phyloP scores from a whole-genome alignment of 2,113 vertebrate species.

The Vicugna pacos region DNA sequence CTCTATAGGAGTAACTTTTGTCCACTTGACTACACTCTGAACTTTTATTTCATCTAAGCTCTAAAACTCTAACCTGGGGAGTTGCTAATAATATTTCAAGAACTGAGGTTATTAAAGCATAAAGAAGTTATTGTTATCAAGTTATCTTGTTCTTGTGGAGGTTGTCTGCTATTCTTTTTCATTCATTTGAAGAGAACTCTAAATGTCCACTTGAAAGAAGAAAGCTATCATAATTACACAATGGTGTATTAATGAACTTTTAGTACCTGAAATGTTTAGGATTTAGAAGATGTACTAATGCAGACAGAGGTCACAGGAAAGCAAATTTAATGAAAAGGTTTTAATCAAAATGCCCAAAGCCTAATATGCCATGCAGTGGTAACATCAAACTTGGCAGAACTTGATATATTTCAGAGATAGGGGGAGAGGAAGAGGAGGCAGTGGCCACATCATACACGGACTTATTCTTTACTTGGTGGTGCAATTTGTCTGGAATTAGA shows the following conservation, averaged over 20 bases:
- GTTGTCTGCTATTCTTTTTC: background rate
- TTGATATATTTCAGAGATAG: constrained; percentile 78
- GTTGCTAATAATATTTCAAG: constrained; percentile 10
- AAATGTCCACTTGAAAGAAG: background rate
- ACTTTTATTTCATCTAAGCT: background rate
- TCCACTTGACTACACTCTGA: background rate
- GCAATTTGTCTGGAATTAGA: constrained; percentile 84
- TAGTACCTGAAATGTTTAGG: constrained; percentile 49
- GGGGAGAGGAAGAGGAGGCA: constrained; percentile 49
- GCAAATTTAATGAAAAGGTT: constrained; percentile 74
- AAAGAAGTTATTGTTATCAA: background rate
- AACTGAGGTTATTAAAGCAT: background rate
- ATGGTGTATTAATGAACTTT: background rate
- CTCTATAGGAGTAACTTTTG: background rate
- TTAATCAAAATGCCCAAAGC: constrained; percentile 67
- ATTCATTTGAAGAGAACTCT: background rate
- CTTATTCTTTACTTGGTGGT: constrained; percentile 78
- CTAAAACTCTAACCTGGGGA: background rate
- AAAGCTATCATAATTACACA: background rate
- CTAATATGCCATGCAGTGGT: constrained; percentile 61
- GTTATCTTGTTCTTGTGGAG: background rate
- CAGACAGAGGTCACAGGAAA: constrained; percentile 64
- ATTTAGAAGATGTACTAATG: constrained; percentile 68
- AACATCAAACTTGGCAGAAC: constrained; percentile 75
- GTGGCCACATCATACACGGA: constrained; percentile 65